Evolutionary conservation across 1,140 invertebrate genomes (phyloP).

Genomic region (Thrips palmi): DNA sequence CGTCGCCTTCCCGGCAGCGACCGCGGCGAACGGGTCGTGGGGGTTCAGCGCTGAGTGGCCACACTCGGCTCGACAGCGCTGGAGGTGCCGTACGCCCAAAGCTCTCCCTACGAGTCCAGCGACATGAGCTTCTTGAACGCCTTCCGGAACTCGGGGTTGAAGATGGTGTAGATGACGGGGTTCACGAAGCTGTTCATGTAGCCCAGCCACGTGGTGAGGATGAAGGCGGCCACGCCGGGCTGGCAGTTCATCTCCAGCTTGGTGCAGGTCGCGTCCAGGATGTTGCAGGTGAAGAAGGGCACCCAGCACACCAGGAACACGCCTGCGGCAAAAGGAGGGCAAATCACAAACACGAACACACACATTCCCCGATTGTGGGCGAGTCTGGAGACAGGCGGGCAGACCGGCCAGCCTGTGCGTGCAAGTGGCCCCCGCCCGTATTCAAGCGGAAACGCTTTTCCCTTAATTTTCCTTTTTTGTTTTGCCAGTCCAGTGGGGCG

Average conservation of each 20-base stretch:
- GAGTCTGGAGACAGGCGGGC: too few relatives aligned
- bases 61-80: too few relatives aligned
- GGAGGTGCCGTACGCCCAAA: too few relatives aligned
- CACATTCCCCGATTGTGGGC: not conserved
- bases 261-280: slow-evolving; percentile 88
- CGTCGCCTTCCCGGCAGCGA: too few relatives aligned
- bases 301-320: slow-evolving; percentile 98
- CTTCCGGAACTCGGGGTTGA: slow-evolving; percentile 97
- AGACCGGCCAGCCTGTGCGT: too few relatives aligned
- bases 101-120: slow-evolving; percentile 22
- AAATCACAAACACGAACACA: slow-evolving; percentile 1
- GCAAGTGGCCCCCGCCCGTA: too few relatives aligned
- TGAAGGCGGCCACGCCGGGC: slow-evolving; percentile 76
- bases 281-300: slow-evolving; percentile 96
- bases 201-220: slow-evolving; percentile 93
- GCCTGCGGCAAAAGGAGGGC: slow-evolving; percentile 29
- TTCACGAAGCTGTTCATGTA: slow-evolving; percentile 98
- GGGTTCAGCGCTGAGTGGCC: too few relatives aligned
- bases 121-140: slow-evolving; percentile 89
- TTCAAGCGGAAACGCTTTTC: too few relatives aligned
- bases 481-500: too few relatives aligned
- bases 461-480: too few relatives aligned
- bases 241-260: slow-evolving; percentile 63
- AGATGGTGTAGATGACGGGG: slow-evolving; percentile 98
- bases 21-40: too few relatives aligned